Evolutionary conservation across 1,140 invertebrate species (phyloP).

Genomic region (Harlomillsia oculata): DNA sequence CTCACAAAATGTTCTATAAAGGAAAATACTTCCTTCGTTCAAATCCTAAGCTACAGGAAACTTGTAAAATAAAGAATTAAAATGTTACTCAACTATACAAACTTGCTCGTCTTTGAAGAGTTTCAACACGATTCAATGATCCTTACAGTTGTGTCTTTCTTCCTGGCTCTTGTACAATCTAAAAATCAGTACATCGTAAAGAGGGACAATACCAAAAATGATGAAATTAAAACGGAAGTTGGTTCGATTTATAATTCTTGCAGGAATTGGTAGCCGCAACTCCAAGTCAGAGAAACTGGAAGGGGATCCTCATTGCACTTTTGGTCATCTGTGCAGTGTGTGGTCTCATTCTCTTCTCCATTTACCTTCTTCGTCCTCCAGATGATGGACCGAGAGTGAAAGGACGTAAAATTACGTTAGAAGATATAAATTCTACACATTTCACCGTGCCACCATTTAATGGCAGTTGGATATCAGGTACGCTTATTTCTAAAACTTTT

Average conservation of each 20-base stretch:
- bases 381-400: conserved; percentile 57
- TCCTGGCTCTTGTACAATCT: too few species aligned
- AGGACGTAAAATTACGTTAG: conserved; percentile 54
- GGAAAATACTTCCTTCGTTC: too few species aligned
- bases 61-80: too few species aligned
- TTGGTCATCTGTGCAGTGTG: conserved; percentile 76
- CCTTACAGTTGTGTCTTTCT: too few species aligned
- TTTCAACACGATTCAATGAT: too few species aligned
- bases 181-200: too few species aligned
- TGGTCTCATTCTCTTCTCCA: conserved; percentile 74
- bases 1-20: too few species aligned
- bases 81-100: too few species aligned
- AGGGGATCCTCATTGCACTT: conserved; percentile 77
- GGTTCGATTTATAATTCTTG: conserved; percentile 38
- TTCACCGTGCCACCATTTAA: conserved; percentile 58
- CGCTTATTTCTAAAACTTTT: conserved; percentile 37
- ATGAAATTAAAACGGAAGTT: too few species aligned
- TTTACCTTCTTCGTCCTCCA: conserved; percentile 67
- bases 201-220: too few species aligned
- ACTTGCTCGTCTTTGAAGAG: too few species aligned
- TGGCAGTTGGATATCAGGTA: conserved; percentile 71
- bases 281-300: conserved; percentile 76
- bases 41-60: too few species aligned
- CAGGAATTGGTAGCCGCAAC: conserved; percentile 70
- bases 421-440: conserved; percentile 54